A percentile compares a stretch with the other conserved stretches of the same genome.
phyloP scores from a whole-genome alignment of 2,113 vertebrate genomes.

The Sinocyclocheilus grahami region DNA sequence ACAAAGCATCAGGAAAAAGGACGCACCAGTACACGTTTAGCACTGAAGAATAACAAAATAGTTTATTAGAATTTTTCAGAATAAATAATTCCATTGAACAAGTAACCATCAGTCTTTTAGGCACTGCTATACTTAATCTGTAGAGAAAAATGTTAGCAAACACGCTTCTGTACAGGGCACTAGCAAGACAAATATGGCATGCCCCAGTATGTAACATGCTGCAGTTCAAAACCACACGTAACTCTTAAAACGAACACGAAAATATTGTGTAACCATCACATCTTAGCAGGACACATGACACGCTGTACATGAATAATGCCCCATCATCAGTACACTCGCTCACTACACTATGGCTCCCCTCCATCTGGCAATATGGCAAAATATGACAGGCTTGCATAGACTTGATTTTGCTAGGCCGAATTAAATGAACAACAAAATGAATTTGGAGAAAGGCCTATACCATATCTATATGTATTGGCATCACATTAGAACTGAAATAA shows the following conservation, averaged over 20 bases:
- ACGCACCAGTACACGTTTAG: background rate
- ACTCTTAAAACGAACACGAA: conserved; percentile 46
- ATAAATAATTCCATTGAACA: conserved; percentile 50
- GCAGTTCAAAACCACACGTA: conserved; percentile 49
- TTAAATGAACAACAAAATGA: background rate
- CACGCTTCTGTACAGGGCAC: conserved; percentile 23
- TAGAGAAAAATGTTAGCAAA: conserved; percentile 38
- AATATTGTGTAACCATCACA: conserved; percentile 22
- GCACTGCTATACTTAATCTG: conserved; percentile 43
- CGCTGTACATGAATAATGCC: conserved; percentile 36
- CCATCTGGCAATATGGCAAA: conserved; percentile 22
- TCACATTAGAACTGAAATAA: conserved; percentile 20
- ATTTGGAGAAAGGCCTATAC: background rate
- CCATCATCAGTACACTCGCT: background rate
- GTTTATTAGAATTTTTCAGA: conserved; percentile 51
- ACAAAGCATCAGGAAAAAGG: background rate
- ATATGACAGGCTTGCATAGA: conserved; percentile 36
- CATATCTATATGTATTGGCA: background rate
- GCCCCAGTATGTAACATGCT: conserved; percentile 48
- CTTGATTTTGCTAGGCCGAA: conserved; percentile 12
- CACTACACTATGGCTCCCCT: background rate
- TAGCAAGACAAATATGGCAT: conserved; percentile 45
- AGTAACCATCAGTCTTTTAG: conserved; percentile 46
- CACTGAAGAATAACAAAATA: conserved; percentile 53
- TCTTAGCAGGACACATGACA: conserved; percentile 23